Evolutionary conservation across 2,797 vertebrate species (phyloP), one percentile per base, ranked within the genome.

Genomic region (Falco biarmicus): DNA sequence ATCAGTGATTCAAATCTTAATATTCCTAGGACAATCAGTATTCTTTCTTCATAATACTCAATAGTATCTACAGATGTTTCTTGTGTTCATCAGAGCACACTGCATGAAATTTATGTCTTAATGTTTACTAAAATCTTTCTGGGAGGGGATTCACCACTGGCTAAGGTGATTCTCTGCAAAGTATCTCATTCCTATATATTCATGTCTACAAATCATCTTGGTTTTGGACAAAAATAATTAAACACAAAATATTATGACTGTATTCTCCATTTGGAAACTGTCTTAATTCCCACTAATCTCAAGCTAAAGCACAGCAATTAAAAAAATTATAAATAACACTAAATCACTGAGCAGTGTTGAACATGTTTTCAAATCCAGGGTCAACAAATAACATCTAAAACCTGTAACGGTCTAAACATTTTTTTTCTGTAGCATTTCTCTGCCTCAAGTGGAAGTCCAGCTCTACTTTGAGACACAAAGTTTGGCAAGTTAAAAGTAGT

Each of bases 121-220:
- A 96, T 95, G 70, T 70, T 94, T 96, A 90, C 80, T 95, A 88
- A 92, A 96, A 93, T 95, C 63, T 94, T 96, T 93, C 91, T n/a
- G 1, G 74, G 29, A 24, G 34, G 31, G 69, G 80, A 78, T 84
- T 64, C 84, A 95, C 76, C 94, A 94, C 64, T 92, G 75, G 28
- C 63, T 95, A 86, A 91, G 59, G n/a, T 61, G 74, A 82, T 89
- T 97, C 68, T 69, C 77, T 94, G 56, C 73, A 90, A 95, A 94
- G 21, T 28, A 48, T 13, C 39, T 84, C 84, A 83, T 94, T 97
- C 68, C 75, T 59, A 94, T 81, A 82, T 61, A 94, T 82, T 96
- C 76, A 39, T 31, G 50, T n/a, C 53, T 85, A 64, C 0, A 2
- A 83, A 79, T 48, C 56, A 54, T 64, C 64, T 85, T 59, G 17